Base-by-base conservation (phyloP, 2,888 invertebrate genomes). In the Drosophila colorata region DNA sequence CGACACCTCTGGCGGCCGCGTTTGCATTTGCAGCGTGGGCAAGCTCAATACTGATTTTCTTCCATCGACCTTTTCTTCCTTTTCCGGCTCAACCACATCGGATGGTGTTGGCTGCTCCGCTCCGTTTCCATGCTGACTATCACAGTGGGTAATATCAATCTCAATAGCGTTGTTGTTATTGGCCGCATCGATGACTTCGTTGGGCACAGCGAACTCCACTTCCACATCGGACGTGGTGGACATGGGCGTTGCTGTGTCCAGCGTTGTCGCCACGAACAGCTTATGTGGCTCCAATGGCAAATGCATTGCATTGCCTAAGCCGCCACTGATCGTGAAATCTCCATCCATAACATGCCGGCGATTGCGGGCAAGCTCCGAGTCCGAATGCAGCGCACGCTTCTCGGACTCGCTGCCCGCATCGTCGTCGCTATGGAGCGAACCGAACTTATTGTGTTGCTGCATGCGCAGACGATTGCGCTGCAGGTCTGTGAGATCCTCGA, bases 391-490 rank as follows among this genome's bases (percentile, higher is more conserved):
- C 82, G 87, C 59, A 81, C 68, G 59, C 13, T 76, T 74, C 1
- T 70, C 61, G 13, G 87, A 75, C 8, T 76, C 69, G 2, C 68
- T 66, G 33, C 80, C 38, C 4, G 75, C 61, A 48, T 81, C 79
- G 25, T 84, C 84, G 2, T n/a, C 23, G 13, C 46, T 25, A 48
- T 90, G 87, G 9, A 74, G 73, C 31, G 81, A 79, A 6, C 55
- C 57, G 47, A 90, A 91, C 0, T 74, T 56, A 70, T 91, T 91
- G 23, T 87, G 90, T 14, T 91, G 82, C 77, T 91, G 88, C 86
- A 91, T 91, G 46, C 90, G 91, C 20, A 79, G 79, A 1, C 92
- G 91, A 74, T 93, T 93, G 11, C 83, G 91, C 51, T 93, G 90
- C 31, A 91, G 63, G 4, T 92, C 93, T 1, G 87, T 90, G 6